A percentile compares a stretch with the other conserved stretches of the same genome.
phyloP scores from a whole-genome alignment of 1,140 invertebrate genomes.

The Micrasema longulum region DNA sequence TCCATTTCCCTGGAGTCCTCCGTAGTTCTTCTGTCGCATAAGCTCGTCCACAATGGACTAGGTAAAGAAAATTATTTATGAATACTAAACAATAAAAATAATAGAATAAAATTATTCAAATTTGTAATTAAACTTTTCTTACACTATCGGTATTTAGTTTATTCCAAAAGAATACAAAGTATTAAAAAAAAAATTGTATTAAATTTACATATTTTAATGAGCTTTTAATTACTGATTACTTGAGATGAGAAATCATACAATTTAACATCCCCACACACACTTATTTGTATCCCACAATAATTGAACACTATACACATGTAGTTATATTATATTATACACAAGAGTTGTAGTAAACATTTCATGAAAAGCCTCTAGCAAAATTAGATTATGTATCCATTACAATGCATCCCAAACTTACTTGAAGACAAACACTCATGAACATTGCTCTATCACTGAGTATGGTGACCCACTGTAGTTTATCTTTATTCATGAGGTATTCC shows the following conservation, averaged over 20 bases:
- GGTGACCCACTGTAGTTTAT: slow-evolving; percentile 93
- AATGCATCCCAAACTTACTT: no score
- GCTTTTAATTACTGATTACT: neutral
- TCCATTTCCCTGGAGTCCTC: slow-evolving; percentile 61
- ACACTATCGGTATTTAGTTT: neutral
- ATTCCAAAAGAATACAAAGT: no score
- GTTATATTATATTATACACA: neutral
- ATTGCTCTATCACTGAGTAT: slow-evolving; percentile 91
- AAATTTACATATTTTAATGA: no score
- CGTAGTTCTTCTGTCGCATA: slow-evolving; percentile 77
- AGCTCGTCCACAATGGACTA: slow-evolving; percentile 93
- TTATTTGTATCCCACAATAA: neutral
- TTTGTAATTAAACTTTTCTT: neutral
- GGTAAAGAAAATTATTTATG: no score
- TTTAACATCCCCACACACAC: neutral
- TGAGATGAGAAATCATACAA: neutral
- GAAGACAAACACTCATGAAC: slow-evolving; percentile 93
- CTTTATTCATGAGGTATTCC: slow-evolving; percentile 95
- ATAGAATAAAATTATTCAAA: slow-evolving; percentile 41
- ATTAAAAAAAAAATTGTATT: no score
- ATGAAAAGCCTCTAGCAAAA: no score
- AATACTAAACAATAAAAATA: no score
- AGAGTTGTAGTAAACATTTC: slow-evolving; percentile 6
- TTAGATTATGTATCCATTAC: no score
- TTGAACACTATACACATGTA: neutral